Evolutionary conservation across 2,113 vertebrate genomes (phyloP), one percentile per base, ranked within the genome.

Genomic region (Telmatochromis brachygnathus): DNA sequence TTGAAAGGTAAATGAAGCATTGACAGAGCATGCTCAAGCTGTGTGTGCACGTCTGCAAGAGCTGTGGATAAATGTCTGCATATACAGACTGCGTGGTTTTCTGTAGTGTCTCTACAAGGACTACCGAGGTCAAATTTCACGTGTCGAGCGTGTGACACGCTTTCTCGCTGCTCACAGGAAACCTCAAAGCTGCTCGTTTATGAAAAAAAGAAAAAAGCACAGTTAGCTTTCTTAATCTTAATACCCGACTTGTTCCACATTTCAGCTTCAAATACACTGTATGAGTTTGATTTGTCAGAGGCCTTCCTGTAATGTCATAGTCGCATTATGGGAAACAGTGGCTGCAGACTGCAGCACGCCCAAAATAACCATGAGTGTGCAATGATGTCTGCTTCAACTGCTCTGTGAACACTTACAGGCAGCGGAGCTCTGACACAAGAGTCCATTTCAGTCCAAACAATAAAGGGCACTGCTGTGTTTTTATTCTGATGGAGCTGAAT

Each of bases 1-100:
- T 83, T 65, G 17, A 42, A 28, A n/a, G 37, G 39, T 58, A 79
- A 82, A 85, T 70, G 35, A 70, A 80, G 4, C 55, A 54, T 81
- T 81, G 14, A 60, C 23, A 37, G 73, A 51, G 17, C 26, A 13
- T 7, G 10, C 45, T 77, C 45, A 2, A 45, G 15, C 2, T 14
- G 70, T 81, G 55, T 19, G n/a, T 37, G 37, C 55, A 7, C 28
- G 4, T 51, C 26, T 77, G 12, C 17, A n/a, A 77, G 30, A 30
- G 45, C 45, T 33, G 70, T 19, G 26, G 73, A 51, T 77, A 51
- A n/a, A 77, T 13, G 26, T 30, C 45, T 30, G 45, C 73, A 51
- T 5, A 49, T 75, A 28, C 23, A 75, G 42, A 7, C 10, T 12
- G 9, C 19, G 0, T 30, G 42, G 70, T 1, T 49, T 49, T 51